Base-by-base conservation (phyloP, 2,113 vertebrate species). In the Hirundichthys speculiger region DNA sequence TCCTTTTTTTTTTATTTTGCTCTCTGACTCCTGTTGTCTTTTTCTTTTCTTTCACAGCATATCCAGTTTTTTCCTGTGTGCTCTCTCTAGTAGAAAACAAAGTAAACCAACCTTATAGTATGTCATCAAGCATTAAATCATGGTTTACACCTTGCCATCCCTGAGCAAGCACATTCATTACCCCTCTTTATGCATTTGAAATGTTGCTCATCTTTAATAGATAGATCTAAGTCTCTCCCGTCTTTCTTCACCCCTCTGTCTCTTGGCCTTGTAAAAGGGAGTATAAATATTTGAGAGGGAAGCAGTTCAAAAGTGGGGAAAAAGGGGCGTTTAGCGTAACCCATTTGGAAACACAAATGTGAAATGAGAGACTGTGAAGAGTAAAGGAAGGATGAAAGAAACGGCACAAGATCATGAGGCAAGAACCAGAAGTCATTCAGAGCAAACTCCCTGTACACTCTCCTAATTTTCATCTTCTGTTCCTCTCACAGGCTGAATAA, bases 201-300 rank as follows among this genome's bases (percentile, higher is more conserved):
- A 86, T 85, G 83, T 86, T 78, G 60, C 87, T 91, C 90, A 90
- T 90, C 75, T 87, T 91, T 88, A 88, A 92, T 92, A 78, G 75
- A 90, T 89, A 82, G 58, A 81, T 85, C 52, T 45, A 43, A 80
- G 83, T 75, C 77, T 80, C 72, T 73, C 67, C 52, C 64, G 72
- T 67, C 67, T 79, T 82, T 77, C 69, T 59, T 75, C 62, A 74
- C 68, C 71, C 54, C 53, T 80, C 69, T 64, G 72, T 75, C 82
- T 82, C 82, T 77, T 69, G 58, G 67, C 62, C 72, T 57, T 52
- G 69, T 81, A 80, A 87, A 82, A 85, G 69, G 73, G 51, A 71
- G 61, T 77, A 89, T 91, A 87, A 91, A 92, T 92, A 91, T 92
- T 91, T 92, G 79, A 92, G 77, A 75, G 56, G 68, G 56, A 46